Conservation (phyloP, 1,140 invertebrate species). For the Bombus waltoni region DNA sequence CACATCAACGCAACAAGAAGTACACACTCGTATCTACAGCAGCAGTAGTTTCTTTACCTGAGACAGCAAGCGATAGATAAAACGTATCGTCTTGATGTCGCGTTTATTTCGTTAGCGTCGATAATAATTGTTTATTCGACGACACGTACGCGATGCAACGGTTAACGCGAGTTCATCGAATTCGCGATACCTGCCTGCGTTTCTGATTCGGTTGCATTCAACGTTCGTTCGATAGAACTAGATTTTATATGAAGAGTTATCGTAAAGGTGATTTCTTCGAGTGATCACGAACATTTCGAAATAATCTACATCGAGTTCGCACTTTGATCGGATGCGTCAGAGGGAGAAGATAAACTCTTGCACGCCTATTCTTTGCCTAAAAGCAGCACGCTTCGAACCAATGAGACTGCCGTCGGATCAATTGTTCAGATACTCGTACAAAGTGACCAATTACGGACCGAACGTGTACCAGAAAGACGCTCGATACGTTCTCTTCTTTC, state of each 20-base stretch:
- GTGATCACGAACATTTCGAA: no score
- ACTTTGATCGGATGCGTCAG: neutral
- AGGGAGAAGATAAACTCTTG: neutral
- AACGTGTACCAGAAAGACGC: neutral
- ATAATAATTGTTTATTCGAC: neutral
- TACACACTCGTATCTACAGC: neutral
- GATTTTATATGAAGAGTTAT: neutral
- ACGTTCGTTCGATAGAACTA: neutral
- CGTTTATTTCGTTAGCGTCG: neutral
- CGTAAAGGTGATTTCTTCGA: neutral
- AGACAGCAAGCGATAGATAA: neutral
- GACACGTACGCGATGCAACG: neutral
- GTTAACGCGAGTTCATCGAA: neutral
- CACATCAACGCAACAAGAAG: neutral
- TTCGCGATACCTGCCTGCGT: neutral
- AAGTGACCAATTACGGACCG: constrained; percentile 18
- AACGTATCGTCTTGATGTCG: neutral
- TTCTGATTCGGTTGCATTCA: neutral
- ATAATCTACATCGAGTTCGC: neutral
- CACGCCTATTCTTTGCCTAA: constrained; percentile 19
- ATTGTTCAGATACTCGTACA: constrained; percentile 55
- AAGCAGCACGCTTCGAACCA: constrained; percentile 30
- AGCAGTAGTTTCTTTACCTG: constrained; percentile 9
- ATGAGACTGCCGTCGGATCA: constrained; percentile 45
- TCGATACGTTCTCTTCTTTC: neutral